These are phyloP conservation scores for Psammodynastes pulverulentus DNA, from an alignment of 2,113 vertebrate species.

Conservation along the genomic window DNA sequence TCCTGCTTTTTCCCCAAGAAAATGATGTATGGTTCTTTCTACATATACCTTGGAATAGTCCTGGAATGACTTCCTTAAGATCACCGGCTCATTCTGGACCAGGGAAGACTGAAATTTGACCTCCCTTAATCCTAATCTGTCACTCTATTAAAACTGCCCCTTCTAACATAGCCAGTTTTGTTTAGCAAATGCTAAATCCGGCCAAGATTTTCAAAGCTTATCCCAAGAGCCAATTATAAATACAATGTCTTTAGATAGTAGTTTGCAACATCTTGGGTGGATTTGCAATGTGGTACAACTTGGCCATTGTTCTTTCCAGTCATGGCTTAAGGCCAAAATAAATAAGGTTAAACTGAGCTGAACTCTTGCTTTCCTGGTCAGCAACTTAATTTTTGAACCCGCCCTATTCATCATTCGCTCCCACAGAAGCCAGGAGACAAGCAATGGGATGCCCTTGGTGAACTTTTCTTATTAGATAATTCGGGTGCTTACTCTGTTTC, in stretches of 20 bases:
- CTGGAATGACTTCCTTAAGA: not conserved
- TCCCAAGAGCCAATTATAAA: not conserved
- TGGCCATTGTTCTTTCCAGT: not conserved
- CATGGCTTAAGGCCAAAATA: not conserved
- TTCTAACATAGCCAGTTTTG: not conserved
- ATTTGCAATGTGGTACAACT: not conserved
- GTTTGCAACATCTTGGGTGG: not conserved
- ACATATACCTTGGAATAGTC: too few relatives aligned
- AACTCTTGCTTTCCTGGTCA: not conserved
- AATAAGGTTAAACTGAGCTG: not conserved
- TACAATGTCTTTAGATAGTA: not conserved
- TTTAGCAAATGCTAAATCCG: not conserved
- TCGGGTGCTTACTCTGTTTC: not conserved
- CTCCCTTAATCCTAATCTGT: not conserved
- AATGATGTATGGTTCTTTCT: not conserved
- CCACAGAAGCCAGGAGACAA: not conserved
- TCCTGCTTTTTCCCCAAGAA: not conserved
- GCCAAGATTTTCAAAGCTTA: not conserved
- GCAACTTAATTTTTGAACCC: not conserved
- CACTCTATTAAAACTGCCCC: not conserved
- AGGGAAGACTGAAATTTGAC: not conserved
- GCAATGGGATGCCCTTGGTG: not conserved
- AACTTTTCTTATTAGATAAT: not conserved
- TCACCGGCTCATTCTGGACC: not conserved
- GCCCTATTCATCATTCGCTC: not conserved